These are phyloP conservation scores for Eupithecia subumbrata DNA, from an alignment of 2,888 invertebrate species.

Conservation along the genomic window DNA sequence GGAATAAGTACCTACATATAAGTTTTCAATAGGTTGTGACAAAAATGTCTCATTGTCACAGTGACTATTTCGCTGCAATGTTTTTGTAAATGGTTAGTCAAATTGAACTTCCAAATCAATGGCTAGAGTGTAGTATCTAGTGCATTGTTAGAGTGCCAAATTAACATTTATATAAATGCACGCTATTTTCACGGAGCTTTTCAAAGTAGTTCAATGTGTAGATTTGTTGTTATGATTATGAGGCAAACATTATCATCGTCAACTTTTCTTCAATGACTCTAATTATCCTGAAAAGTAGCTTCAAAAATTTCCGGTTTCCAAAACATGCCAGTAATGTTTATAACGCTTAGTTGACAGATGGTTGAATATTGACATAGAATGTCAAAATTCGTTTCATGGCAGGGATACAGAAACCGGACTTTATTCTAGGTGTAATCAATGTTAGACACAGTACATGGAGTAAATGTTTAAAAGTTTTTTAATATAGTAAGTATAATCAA, in stretches of 20 bases:
- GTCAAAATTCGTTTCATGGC: not conserved
- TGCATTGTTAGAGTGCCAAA: slow-evolving; percentile 5
- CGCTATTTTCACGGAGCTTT: not conserved
- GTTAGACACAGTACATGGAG: not conserved
- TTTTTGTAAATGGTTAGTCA: not conserved
- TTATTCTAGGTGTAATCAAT: not conserved
- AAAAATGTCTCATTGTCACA: not conserved
- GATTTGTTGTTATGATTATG: not conserved
- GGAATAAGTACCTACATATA: not conserved
- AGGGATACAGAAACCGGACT: not conserved
- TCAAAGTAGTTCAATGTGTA: not conserved
- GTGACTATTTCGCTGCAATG: not conserved
- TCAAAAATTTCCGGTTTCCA: not conserved
- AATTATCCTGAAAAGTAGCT: not conserved
- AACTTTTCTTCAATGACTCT: not conserved
- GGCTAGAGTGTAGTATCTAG: not conserved
- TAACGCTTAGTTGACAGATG: not conserved
- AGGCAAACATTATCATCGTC: not conserved
- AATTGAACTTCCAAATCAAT: not conserved
- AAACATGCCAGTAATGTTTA: not conserved
- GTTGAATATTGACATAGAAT: not conserved
- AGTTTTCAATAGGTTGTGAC: not conserved
- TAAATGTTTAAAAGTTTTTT: not conserved
- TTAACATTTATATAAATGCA: not conserved
- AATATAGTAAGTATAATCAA: not conserved